Evolutionary conservation across 2,797 vertebrate species (phyloP).

Genomic region (Muraenolepis orangiensis): DNA sequence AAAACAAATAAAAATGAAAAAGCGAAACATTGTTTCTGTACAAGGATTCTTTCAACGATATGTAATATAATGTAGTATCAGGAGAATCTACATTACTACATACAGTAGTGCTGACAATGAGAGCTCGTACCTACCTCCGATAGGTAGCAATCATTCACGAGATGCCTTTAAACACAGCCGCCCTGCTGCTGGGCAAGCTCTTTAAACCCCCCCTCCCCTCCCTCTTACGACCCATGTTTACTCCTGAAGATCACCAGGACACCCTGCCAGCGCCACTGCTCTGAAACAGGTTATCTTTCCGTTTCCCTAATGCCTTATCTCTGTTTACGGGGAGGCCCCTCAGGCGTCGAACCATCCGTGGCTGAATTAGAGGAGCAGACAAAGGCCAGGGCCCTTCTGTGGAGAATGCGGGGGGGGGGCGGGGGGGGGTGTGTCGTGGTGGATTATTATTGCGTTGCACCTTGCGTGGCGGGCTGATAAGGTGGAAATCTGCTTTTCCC

Average conservation of each 20-base stretch:
- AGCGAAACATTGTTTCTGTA: background rate
- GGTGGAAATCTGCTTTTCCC: constrained; percentile 13
- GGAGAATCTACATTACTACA: too few relatives aligned
- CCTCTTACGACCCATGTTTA: constrained; percentile 2
- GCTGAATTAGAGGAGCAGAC: constrained; percentile 5
- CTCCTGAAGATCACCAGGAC: background rate
- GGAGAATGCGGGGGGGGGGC: background rate
- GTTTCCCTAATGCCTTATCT: constrained; percentile 16
- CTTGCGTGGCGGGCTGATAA: constrained; percentile 30
- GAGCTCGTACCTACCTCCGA: too few relatives aligned
- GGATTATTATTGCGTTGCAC: constrained; percentile 2
- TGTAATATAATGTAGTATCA: too few relatives aligned
- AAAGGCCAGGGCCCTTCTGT: constrained; percentile 4
- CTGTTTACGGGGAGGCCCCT: background rate
- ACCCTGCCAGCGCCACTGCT: background rate
- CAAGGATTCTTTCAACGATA: background rate
- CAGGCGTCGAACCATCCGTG: background rate
- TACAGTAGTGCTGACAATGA: too few relatives aligned
- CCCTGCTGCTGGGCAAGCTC: constrained; percentile 2
- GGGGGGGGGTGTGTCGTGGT: background rate
- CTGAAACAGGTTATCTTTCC: background rate
- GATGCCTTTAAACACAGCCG: constrained; percentile 37
- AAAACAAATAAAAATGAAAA: too few relatives aligned
- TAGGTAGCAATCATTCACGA: constrained; percentile 46
- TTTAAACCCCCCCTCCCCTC: constrained; percentile 8